phyloP scores from a whole-genome alignment of 2,888 invertebrate genomes.

The Acronicta alni region DNA sequence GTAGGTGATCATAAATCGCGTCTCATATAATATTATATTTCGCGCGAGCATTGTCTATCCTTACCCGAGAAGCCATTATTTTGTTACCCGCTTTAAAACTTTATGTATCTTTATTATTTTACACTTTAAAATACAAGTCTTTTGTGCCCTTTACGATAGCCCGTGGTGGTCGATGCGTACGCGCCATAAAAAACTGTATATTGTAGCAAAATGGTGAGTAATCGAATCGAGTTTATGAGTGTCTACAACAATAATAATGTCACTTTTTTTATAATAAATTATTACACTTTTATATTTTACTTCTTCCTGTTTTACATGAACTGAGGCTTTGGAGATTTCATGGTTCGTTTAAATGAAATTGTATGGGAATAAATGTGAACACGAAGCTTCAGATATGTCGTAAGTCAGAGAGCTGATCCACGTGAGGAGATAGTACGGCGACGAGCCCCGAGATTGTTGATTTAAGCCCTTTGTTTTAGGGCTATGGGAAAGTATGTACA shows the following conservation, averaged over 20 bases:
- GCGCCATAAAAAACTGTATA: conserved; percentile 72
- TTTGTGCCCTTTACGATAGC: conserved; percentile 71
- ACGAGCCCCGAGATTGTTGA: conserved; percentile 73
- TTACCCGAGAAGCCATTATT: conserved; percentile 60
- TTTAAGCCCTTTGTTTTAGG: conserved; percentile 74
- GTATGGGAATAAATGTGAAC: conserved; percentile 60
- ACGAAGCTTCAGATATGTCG: conserved; percentile 65
- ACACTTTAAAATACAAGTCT: conserved; percentile 63
- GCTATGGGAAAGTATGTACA: conserved; percentile 65
- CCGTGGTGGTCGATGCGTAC: conserved; percentile 54
- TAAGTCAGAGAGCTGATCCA: conserved; percentile 73
- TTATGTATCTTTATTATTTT: conserved; percentile 78
- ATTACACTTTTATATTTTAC: conserved; percentile 42
- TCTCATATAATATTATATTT: conserved; percentile 65
- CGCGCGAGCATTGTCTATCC: conserved; percentile 49
- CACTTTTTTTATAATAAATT: conserved; percentile 70
- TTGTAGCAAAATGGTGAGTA: conserved; percentile 77
- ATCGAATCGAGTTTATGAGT: conserved; percentile 77
- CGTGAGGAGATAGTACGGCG: conserved; percentile 76
- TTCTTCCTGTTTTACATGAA: conserved; percentile 71
- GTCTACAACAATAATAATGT: conserved; percentile 68
- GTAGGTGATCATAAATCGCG: conserved; percentile 58
- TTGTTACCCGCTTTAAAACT: conserved; percentile 78
- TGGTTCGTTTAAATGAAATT: conserved; percentile 54
- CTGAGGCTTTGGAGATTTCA: conserved; percentile 32